These are phyloP conservation scores for Laterallus jamaicensis DNA, from an alignment of 2,113 vertebrate genomes.

Conservation along the genomic window DNA sequence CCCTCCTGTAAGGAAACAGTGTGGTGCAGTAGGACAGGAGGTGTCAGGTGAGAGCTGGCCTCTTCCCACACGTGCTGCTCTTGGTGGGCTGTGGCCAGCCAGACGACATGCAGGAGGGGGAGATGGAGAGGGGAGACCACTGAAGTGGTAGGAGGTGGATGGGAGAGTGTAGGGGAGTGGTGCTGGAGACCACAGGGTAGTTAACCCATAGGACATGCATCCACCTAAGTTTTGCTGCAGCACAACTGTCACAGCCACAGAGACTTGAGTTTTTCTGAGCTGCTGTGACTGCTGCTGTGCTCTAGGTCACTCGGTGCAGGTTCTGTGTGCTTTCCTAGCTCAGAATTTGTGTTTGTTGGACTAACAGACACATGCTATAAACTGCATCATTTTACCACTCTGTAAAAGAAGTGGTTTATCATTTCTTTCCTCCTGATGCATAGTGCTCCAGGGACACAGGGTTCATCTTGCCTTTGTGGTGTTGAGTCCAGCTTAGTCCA, in stretches of 20 bases:
- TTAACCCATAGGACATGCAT: fast-evolving
- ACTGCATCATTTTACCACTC: neutral
- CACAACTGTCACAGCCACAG: neutral
- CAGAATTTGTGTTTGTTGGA: neutral
- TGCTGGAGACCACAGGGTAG: neutral
- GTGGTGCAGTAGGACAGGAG: neutral
- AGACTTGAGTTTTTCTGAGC: neutral
- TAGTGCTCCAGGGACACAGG: neutral
- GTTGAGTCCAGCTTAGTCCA: neutral
- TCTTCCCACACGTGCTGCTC: neutral
- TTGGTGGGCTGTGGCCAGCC: neutral
- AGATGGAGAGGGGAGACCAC: fast-evolving
- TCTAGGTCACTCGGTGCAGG: neutral
- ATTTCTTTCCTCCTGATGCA: neutral
- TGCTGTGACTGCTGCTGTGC: neutral
- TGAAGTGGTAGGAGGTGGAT: neutral
- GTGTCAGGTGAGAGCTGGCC: neutral
- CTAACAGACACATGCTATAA: neutral
- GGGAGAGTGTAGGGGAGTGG: neutral
- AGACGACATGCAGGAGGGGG: neutral
- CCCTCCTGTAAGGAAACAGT: too few relatives aligned
- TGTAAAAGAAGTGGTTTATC: neutral
- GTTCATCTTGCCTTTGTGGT: neutral
- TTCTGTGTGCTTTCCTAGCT: neutral
- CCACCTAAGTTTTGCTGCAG: neutral